A percentile compares a stretch with the other conserved stretches of the same genome.
Conservation (phyloP, 2,888 invertebrate genomes). For the Mythimna impura region DNA sequence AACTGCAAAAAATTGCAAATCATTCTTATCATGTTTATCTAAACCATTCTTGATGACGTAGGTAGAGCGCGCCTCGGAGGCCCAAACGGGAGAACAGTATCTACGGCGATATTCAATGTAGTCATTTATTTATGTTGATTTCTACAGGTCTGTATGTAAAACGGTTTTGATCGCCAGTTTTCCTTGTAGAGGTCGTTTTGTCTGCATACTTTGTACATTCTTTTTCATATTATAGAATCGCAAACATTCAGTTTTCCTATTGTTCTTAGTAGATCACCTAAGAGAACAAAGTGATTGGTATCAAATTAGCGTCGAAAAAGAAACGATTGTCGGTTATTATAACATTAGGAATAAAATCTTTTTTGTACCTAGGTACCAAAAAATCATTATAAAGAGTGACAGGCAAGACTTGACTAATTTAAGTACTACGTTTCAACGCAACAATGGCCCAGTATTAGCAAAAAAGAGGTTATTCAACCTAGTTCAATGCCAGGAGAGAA, state of each 20-base stretch:
- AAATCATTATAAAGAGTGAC: constrained; percentile 11
- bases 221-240: constrained; percentile 1
- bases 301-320: constrained; percentile 14
- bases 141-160: constrained; percentile 16
- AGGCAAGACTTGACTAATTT: constrained; percentile 1
- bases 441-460: constrained; percentile 23
- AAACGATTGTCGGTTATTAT: background rate
- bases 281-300: background rate
- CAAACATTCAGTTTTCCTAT: background rate
- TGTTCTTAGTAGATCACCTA: background rate
- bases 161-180: constrained; percentile 1
- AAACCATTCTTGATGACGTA: constrained; percentile 57
- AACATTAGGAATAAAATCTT: background rate
- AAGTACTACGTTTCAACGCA: constrained; percentile 16
- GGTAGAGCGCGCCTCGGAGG: constrained; percentile 61
- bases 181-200: constrained; percentile 29
- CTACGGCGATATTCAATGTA: constrained; percentile 45
- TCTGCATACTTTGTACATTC: background rate
- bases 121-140: constrained; percentile 34
- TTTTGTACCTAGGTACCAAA: background rate
- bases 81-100: constrained; percentile 61
- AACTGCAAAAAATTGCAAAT: constrained; percentile 50
- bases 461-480: constrained; percentile 67
- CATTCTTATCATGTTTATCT: constrained; percentile 63
- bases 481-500: constrained; percentile 61